Evolutionary conservation across 2,113 vertebrate genomes (phyloP).

Genomic region (Gymnobelideus leadbeateri): DNA sequence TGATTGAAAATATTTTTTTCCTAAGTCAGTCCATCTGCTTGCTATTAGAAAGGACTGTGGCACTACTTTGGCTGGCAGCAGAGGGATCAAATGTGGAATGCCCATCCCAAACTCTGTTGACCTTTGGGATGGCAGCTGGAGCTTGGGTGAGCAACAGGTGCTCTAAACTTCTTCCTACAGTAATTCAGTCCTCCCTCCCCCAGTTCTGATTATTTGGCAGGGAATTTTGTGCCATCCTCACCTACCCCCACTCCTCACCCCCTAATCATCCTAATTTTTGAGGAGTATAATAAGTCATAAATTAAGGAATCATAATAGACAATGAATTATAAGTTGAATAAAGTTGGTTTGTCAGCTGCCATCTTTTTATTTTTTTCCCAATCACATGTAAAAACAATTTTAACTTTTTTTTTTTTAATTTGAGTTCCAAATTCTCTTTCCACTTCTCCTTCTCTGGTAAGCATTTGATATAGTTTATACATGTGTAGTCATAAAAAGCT

Average conservation of each 20-base stretch:
- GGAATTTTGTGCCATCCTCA: not conserved
- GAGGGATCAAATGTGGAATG: not conserved
- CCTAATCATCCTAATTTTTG: not conserved
- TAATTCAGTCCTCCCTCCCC: not conserved
- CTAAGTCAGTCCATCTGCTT: not conserved
- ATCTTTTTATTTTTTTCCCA: too few relatives aligned
- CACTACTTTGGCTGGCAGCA: not conserved
- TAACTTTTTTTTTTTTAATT: too few relatives aligned
- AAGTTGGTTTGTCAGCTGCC: not conserved
- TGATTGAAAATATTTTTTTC: not conserved
- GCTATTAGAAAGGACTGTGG: not conserved
- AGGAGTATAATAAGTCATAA: not conserved
- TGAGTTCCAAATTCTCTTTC: too few relatives aligned
- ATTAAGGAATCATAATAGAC: not conserved
- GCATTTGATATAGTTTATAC: too few relatives aligned
- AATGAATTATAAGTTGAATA: not conserved
- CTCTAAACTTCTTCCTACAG: not conserved
- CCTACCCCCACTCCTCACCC: not conserved
- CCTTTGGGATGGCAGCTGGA: not conserved
- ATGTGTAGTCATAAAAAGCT: too few relatives aligned
- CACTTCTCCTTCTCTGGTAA: too few relatives aligned
- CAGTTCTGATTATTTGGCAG: not conserved
- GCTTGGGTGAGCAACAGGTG: not conserved
- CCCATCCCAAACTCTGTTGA: not conserved
- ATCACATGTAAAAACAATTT: too few relatives aligned